Base-by-base conservation (phyloP, 2,888 invertebrate species). In the Tetranychus truncatus region DNA sequence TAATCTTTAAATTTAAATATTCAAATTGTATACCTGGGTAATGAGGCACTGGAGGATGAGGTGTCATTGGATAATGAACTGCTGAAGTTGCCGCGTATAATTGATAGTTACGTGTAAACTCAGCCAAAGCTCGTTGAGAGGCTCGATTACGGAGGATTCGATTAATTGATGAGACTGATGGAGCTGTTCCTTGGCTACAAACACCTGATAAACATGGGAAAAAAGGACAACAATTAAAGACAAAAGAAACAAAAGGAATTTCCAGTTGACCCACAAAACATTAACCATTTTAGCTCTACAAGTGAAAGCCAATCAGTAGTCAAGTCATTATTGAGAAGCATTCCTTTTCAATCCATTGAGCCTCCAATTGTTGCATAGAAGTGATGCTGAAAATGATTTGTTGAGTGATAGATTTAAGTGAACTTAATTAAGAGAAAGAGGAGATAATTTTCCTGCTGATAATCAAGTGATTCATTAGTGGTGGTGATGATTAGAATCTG, bases 121-220 rank as follows among this genome's bases (percentile, higher is more conserved):
- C 95, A 0, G 94, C 93, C 0, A 95, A 95, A 0, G 95, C 95
- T 7, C 95, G 85, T 83, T 97, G 45, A 72, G n/a, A 24, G 45
- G 96, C 96, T 15, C 96, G 87, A 82, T 96, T 96, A 78, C 97
- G 86, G 75, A 97, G 86, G 81, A 97, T 97, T 80, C 97, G 88
- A 84, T 95, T 96, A 83, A 96, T 96, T 79, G 95, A 95, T 81
- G 94, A 94, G 4, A 96, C 95, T 74, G 94, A 95, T 0, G 97
- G 97, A 0, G 96, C 94, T 24, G 94, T 94, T 74, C 90, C 91
- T 82, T 93, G 93, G 67, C 92, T 92, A 83, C 96, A 97, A 8
- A 96, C 92, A 79, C 91, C 94, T 95, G 87, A 55, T 82, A 80
- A 7, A 81, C 44, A n/a, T 69, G 67, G 76, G 24, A 45, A 76